These are phyloP conservation scores for Chloropsis cyanopogon DNA, from an alignment of 2,113 vertebrate species.

Conservation along the genomic window DNA sequence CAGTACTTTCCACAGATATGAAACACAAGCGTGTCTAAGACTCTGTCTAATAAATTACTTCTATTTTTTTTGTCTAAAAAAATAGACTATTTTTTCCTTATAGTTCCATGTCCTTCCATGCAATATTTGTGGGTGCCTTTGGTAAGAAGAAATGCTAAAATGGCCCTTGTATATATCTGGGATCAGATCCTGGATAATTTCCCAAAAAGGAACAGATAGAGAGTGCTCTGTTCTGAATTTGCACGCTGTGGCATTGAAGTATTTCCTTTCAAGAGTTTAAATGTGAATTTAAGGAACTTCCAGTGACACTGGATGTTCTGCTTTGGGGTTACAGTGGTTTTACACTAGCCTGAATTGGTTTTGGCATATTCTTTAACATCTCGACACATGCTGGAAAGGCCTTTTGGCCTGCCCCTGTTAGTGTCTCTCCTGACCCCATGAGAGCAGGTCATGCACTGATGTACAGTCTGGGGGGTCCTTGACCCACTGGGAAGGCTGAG, in stretches of 20 bases:
- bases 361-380: not conserved
- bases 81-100: not conserved
- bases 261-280: not conserved
- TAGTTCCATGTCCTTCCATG: not conserved
- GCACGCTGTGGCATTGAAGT: not conserved
- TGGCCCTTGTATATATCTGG: accelerated
- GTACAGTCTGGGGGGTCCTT: not conserved
- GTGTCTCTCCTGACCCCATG: not conserved
- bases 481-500: not conserved
- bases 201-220: not conserved
- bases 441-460: not conserved
- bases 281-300: not conserved
- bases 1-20: not conserved
- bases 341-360: not conserved
- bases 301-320: not conserved
- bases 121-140: not conserved
- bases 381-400: not conserved
- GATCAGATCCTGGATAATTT: not conserved
- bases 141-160: not conserved
- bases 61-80: not conserved
- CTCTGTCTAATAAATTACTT: not conserved
- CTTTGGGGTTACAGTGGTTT: not conserved
- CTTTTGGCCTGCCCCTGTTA: not conserved
- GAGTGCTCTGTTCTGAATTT: not conserved
- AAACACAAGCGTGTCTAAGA: not conserved